Evolutionary conservation across 2,113 vertebrate genomes (phyloP), one percentile per base, ranked within the genome.

Genomic region (Agelaius tricolor): DNA sequence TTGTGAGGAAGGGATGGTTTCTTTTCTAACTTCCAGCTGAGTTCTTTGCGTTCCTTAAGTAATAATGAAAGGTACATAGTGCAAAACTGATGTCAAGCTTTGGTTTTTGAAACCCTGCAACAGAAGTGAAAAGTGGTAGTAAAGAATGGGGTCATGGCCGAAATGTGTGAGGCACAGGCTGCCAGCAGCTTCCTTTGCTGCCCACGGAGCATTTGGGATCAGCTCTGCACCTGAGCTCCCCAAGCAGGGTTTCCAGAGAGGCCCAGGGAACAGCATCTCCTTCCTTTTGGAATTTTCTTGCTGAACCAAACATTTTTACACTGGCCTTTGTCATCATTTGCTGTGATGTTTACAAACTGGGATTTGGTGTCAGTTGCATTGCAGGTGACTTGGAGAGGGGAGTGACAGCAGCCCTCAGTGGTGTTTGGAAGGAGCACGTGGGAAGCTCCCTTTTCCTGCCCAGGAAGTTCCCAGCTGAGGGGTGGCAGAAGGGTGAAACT

Each of bases 71-170:
- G 49, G 11, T 68, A 23, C 31, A 6, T 3, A 4, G 37, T 22
- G 17, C 12, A 61, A 65, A 92, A 84, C 43, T 59, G 11, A 75
- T 10, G 39, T 37, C 58, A 63, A 24, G 23, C 18, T 37, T 88
- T 61, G 46, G 8, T 51, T 93, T 92, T 78, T 68, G 22, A 95
- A 89, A 28, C 4, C 4, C 65, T 90, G 61, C 92, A 75, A 62
- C 47, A 86, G 87, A 90, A 92, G 20, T 79, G 79, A 90, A 73
- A 92, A 95, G 87, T 92, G 73, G 26, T 96, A 92, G 89, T 96
- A 63, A 84, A 89, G 90, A 93, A 90, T 94, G 96, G 96, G 93
- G 73, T 96, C 89, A 77, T 96, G 89, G 44, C 91, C 28, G 27
- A 87, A 92, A 92, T 75, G 85, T 94, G 94, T 84, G 93, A 95